A percentile compares a stretch with the other conserved stretches of the same genome.
phyloP scores from a whole-genome alignment of 2,113 vertebrate species.

The Stictonetta naevosa region DNA sequence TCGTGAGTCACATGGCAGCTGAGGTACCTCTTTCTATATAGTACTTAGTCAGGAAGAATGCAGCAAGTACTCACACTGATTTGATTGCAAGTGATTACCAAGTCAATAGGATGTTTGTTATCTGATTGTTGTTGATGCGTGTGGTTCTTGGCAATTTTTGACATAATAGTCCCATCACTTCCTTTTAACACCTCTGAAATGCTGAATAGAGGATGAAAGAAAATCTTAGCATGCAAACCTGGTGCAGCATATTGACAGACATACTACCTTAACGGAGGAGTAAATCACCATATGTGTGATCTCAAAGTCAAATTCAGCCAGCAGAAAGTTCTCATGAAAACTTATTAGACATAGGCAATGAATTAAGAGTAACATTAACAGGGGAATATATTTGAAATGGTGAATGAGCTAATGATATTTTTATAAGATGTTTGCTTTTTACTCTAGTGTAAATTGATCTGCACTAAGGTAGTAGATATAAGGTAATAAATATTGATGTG shows the following conservation, averaged over 20 bases:
- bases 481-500: background rate
- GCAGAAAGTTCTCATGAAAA: background rate
- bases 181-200: background rate
- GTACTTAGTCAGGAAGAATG: background rate
- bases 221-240: background rate
- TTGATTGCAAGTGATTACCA: background rate
- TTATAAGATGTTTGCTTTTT: background rate
- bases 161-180: background rate
- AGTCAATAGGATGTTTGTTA: background rate
- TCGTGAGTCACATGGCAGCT: background rate
- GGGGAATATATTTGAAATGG: background rate
- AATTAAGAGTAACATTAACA: background rate
- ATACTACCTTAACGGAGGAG: background rate
- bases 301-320: background rate
- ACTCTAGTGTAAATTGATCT: background rate
- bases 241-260: background rate
- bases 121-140: background rate
- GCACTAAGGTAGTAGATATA: background rate
- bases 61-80: background rate
- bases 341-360: background rate
- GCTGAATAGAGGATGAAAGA: background rate
- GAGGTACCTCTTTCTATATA: background rate
- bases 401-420: background rate
- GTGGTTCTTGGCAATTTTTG: background rate
- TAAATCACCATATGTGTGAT: background rate